These are phyloP conservation scores for Brienomyrus brachyistius DNA, from an alignment of 2,113 vertebrate species.

Conservation along the genomic window DNA sequence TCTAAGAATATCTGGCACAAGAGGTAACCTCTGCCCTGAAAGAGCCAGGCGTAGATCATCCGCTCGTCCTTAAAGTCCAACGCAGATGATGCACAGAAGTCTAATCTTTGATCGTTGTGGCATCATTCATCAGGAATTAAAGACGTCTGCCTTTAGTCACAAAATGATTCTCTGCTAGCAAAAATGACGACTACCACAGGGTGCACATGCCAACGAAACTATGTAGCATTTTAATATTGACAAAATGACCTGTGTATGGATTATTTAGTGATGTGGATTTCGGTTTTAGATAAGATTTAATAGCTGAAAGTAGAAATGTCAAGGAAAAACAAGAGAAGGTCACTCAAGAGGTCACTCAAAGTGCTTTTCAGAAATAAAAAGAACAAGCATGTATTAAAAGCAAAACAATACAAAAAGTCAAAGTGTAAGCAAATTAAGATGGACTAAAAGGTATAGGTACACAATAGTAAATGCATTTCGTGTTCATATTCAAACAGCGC, in stretches of 20 bases:
- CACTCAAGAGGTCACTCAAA: not conserved
- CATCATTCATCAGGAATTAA: not conserved
- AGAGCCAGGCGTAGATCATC: not conserved
- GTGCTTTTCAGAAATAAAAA: not conserved
- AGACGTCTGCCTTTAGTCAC: not conserved
- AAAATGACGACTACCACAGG: not conserved
- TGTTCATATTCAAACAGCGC: not conserved
- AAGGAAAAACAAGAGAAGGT: not conserved
- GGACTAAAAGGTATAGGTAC: not conserved
- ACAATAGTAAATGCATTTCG: not conserved
- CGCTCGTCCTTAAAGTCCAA: not conserved
- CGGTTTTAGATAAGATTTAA: not conserved
- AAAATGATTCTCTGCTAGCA: not conserved
- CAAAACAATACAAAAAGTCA: not conserved
- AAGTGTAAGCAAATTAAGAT: not conserved
- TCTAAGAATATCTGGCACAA: not conserved
- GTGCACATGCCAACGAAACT: not conserved
- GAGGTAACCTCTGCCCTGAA: not conserved
- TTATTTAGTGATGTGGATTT: not conserved
- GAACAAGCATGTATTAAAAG: not conserved
- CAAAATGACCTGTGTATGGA: not conserved
- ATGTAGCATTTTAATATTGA: not conserved
- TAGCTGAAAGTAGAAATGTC: not conserved
- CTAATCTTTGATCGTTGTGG: not conserved
- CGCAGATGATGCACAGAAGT: not conserved